phyloP scores from a whole-genome alignment of 2,797 vertebrate genomes.

The Anolis apletophallus region DNA sequence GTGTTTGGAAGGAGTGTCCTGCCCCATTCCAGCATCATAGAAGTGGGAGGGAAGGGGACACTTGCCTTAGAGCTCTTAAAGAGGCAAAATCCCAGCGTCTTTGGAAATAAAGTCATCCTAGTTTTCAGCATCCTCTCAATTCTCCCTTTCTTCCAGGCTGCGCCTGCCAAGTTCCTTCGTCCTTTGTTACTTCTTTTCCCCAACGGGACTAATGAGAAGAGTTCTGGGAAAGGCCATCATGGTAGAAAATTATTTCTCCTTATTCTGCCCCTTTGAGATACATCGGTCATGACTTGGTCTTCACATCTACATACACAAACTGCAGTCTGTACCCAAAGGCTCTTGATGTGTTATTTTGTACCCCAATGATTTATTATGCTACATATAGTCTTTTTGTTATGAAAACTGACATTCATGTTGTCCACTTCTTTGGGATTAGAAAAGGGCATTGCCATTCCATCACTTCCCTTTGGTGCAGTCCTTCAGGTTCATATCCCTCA shows the following conservation, averaged over 20 bases:
- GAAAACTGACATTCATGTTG: slow-evolving; percentile 48
- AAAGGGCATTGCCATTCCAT: slow-evolving; percentile 2
- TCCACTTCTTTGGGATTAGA: slow-evolving; percentile 8
- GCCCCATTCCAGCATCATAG: not conserved
- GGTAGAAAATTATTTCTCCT: slow-evolving; percentile 48
- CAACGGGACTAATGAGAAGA: not conserved
- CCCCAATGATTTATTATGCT: slow-evolving; percentile 50
- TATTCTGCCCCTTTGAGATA: slow-evolving; percentile 47
- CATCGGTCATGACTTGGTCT: slow-evolving; percentile 29
- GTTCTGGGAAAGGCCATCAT: slow-evolving; percentile 36
- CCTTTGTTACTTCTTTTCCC: not conserved
- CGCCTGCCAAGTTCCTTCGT: not conserved
- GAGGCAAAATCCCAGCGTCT: not conserved
- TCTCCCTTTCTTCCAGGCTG: not conserved
- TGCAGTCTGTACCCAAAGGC: not conserved
- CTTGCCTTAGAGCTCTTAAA: not conserved
- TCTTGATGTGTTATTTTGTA: slow-evolving; percentile 34
- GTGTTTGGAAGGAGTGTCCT: not conserved
- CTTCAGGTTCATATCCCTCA: too few relatives aligned
- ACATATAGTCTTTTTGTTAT: slow-evolving; percentile 68
- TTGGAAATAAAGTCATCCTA: not conserved
- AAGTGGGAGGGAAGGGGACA: not conserved
- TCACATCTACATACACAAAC: not conserved
- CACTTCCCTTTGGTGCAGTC: not conserved
- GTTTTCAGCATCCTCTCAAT: not conserved